These are phyloP conservation scores for Branchipolynoe longqiensis DNA, from an alignment of 2,888 invertebrate species.

Conservation along the genomic window DNA sequence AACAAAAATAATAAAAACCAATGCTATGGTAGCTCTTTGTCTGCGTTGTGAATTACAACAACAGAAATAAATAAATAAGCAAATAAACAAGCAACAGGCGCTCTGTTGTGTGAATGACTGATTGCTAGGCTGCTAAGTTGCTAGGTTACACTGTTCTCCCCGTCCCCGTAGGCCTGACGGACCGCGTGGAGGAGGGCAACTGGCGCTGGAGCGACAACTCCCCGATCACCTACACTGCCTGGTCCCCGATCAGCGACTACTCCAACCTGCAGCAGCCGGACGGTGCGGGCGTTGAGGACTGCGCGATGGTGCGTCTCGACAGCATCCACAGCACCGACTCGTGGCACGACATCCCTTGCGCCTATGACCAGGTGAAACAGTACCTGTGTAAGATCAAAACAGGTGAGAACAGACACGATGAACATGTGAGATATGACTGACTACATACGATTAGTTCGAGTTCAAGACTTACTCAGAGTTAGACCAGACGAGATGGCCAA, in stretches of 20 bases:
- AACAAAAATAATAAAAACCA: too few species aligned
- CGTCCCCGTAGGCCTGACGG: constrained; percentile 21
- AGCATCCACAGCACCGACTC: constrained; percentile 41
- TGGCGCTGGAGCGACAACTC: constrained; percentile 48
- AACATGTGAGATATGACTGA: too few species aligned
- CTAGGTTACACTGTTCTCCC: too few species aligned
- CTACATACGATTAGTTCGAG: neutral
- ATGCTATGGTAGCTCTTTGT: too few species aligned
- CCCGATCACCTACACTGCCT: constrained; percentile 54
- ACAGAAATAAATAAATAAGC: too few species aligned
- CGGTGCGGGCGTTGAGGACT: constrained; percentile 41
- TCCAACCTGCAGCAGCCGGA: constrained; percentile 41
- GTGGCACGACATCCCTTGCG: constrained; percentile 54
- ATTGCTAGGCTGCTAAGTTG: too few species aligned
- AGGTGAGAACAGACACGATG: too few species aligned
- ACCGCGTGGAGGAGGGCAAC: constrained; percentile 40
- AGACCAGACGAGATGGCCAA: too few species aligned
- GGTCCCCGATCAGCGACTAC: constrained; percentile 36
- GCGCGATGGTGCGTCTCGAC: constrained; percentile 27
- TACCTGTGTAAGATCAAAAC: constrained; percentile 32
- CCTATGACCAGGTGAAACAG: constrained; percentile 43
- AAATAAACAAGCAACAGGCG: too few species aligned
- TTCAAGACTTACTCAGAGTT: too few species aligned
- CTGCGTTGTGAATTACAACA: too few species aligned
- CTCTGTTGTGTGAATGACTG: too few species aligned